Conservation (phyloP, 2,797 vertebrate species). For the Gymnothorax javanicus region DNA sequence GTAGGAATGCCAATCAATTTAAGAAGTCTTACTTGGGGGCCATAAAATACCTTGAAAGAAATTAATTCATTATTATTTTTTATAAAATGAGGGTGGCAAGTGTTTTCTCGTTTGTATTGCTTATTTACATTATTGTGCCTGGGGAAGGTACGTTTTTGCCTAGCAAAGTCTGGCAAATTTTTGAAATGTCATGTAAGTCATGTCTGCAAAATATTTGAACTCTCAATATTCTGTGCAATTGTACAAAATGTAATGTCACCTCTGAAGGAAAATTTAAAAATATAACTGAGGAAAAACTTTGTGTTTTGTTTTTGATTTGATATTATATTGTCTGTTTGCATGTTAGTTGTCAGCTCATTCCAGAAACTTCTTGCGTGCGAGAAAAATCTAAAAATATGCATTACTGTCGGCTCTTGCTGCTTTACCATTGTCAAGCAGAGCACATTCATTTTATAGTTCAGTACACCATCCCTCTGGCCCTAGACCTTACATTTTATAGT, state of each 20-base stretch:
- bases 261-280: not conserved
- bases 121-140: not conserved
- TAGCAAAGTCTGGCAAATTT: not conserved
- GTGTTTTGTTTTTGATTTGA: not conserved
- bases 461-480: slow-evolving; percentile 55
- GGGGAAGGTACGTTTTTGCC: not conserved
- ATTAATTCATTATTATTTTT: not conserved
- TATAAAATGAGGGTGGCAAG: not conserved
- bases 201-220: not conserved
- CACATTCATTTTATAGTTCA: slow-evolving; percentile 70
- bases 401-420: not conserved
- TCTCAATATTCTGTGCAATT: not conserved
- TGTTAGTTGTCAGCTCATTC: too few species aligned
- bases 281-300: not conserved
- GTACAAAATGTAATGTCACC: not conserved
- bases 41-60: not conserved
- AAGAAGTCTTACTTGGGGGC: not conserved
- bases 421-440: slow-evolving; percentile 50
- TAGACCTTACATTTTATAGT: slow-evolving; percentile 60
- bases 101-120: not conserved
- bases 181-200: too few species aligned
- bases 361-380: not conserved
- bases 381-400: not conserved
- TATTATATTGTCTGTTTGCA: not conserved
- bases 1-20: not conserved